Evolutionary conservation across 2,888 invertebrate genomes (phyloP).

Genomic region (Agapetus fuscipes): DNA sequence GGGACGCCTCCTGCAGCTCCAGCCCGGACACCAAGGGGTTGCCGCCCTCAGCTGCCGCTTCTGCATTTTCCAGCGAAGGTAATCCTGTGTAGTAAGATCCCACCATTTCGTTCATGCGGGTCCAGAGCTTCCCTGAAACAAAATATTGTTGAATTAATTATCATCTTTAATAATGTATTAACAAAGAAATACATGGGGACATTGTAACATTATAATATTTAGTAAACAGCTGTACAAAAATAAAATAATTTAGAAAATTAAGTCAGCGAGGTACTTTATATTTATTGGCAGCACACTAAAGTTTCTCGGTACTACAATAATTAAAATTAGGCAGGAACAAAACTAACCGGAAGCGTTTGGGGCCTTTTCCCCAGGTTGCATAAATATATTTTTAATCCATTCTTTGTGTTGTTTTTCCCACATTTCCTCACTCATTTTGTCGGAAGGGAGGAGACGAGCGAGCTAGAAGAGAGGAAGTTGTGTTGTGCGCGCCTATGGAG

Average conservation of each 20-base stretch:
- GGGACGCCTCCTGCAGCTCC: too few relatives aligned
- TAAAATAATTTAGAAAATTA: too few relatives aligned
- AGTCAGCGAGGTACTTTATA: too few relatives aligned
- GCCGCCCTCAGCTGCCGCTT: conserved; percentile 34
- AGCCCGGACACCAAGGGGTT: conserved; percentile 18
- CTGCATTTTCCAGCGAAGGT: conserved; percentile 14
- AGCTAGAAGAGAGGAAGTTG: conserved; percentile 1
- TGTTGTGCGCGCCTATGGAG: conserved; percentile 1
- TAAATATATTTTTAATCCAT: conserved; percentile 42
- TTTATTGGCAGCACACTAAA: too few relatives aligned
- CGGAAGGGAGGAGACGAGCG: conserved; percentile 12
- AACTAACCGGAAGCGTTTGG: conserved; percentile 11
- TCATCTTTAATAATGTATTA: too few relatives aligned
- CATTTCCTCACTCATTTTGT: conserved; percentile 25
- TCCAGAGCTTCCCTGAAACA: conserved; percentile 39
- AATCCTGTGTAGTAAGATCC: conserved; percentile 36
- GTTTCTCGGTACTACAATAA: too few relatives aligned
- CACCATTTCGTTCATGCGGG: conserved; percentile 40
- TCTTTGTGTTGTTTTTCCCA: conserved; percentile 34
- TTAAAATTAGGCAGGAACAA: too few relatives aligned
- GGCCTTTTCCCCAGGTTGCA: conserved; percentile 33
- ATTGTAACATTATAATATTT: too few relatives aligned
- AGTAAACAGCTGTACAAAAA: too few relatives aligned
- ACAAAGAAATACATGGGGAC: too few relatives aligned
- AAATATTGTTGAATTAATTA: too few relatives aligned